phyloP scores from a whole-genome alignment of 2,888 invertebrate genomes.

The Cyaniris semiargus region DNA sequence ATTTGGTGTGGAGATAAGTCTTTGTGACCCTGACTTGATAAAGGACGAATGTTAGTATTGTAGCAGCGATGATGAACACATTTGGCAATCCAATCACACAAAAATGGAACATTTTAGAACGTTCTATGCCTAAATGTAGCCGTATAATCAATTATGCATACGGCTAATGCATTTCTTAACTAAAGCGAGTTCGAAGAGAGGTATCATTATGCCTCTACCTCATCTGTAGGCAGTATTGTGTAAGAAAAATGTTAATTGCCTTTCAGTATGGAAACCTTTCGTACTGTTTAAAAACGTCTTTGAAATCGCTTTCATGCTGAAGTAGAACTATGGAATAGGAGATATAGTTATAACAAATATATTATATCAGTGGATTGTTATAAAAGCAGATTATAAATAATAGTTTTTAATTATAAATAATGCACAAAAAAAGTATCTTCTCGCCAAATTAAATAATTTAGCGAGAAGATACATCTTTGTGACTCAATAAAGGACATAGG shows the following conservation, averaged over 20 bases:
- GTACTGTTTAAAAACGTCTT: not conserved
- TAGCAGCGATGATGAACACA: too few species aligned
- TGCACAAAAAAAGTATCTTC: too few species aligned
- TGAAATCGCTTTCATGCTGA: not conserved
- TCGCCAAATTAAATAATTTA: too few species aligned
- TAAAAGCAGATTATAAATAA: too few species aligned
- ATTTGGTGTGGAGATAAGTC: not conserved
- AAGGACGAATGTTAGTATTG: too few species aligned
- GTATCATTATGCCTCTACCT: constrained; percentile 25
- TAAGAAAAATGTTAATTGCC: constrained; percentile 14
- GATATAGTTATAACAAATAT: not conserved
- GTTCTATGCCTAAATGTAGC: constrained; percentile 20
- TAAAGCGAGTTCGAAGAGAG: constrained; percentile 23
- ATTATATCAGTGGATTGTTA: too few species aligned
- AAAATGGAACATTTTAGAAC: constrained; percentile 17
- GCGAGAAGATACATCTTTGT: not conserved
- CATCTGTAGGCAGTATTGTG: constrained; percentile 17
- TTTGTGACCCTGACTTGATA: too few species aligned
- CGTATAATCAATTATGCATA: constrained; percentile 34
- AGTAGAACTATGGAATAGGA: not conserved
- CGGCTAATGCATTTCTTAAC: constrained; percentile 35
- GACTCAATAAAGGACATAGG: not conserved
- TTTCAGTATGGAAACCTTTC: not conserved
- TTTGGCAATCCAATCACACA: too few species aligned
- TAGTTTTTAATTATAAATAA: too few species aligned